phyloP scores from a whole-genome alignment of 2,888 invertebrate species.

The Nephrotoma guestfalica region DNA sequence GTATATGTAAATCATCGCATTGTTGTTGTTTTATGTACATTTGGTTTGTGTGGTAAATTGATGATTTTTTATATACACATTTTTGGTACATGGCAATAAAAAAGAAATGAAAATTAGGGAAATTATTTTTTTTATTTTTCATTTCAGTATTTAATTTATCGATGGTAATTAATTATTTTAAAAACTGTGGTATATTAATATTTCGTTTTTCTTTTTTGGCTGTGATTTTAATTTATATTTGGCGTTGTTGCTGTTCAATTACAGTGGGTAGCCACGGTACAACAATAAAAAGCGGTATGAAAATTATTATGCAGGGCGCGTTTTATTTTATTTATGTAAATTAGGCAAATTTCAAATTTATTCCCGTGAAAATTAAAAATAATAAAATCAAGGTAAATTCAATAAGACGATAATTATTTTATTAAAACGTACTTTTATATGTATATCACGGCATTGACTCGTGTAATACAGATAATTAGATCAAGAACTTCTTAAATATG shows the following conservation, averaged over 20 bases:
- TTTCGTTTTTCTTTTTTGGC: not conserved
- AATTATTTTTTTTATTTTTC: not conserved
- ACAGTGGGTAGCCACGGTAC: not conserved
- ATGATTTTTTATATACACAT: not conserved
- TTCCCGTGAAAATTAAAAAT: not conserved
- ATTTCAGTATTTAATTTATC: not conserved
- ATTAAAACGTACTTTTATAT: not conserved
- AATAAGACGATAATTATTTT: not conserved
- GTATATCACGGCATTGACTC: not conserved
- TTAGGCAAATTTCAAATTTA: not conserved
- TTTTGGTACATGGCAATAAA: not conserved
- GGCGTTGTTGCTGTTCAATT: not conserved
- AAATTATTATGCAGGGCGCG: not conserved
- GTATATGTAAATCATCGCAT: not conserved
- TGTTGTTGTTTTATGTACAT: not conserved
- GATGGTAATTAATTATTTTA: not conserved
- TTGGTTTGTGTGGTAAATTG: not conserved
- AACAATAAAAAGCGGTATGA: not conserved
- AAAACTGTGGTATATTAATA: not conserved
- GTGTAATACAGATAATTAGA: no score
- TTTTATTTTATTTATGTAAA: not conserved
- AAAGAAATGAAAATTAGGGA: not conserved
- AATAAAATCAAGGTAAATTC: not conserved
- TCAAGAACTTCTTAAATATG: no score
- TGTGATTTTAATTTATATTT: not conserved